phyloP scores from a whole-genome alignment of 2,888 invertebrate species.

The Metallyticus violacea region DNA sequence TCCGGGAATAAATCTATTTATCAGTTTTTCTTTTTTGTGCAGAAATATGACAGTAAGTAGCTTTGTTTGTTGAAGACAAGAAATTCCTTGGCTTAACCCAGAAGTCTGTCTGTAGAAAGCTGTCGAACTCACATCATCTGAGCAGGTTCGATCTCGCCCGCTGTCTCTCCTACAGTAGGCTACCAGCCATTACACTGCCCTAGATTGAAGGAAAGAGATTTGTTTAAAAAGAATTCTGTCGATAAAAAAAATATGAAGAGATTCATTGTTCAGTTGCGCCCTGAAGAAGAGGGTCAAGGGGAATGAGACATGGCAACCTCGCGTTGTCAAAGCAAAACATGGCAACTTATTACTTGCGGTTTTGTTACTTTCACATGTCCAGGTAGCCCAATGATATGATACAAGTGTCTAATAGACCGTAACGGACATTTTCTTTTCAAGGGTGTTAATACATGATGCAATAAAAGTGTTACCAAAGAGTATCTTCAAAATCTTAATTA shows the following conservation, averaged over 20 bases:
- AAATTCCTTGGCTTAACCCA: no score
- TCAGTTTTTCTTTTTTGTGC: neutral
- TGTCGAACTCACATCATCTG: no score
- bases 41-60: neutral
- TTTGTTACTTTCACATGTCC: neutral
- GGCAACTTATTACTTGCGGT: neutral
- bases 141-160: no score
- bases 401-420: neutral
- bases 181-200: neutral
- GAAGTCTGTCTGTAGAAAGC: no score
- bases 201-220: no score
- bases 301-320: no score
- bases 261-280: neutral
- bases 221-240: neutral
- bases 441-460: neutral
- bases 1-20: neutral
- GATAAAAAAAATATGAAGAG: no score
- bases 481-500: no score
- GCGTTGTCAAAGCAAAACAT: no score
- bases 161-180: neutral
- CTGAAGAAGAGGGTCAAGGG: neutral
- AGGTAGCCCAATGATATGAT: no score
- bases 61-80: neutral
- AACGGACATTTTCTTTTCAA: neutral
- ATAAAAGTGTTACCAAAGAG: neutral